Percentiles rank a stretch among this genome's conserved stretches.
Evolutionary conservation across 2,113 vertebrate genomes (phyloP).

Genomic region (Laterallus jamaicensis): DNA sequence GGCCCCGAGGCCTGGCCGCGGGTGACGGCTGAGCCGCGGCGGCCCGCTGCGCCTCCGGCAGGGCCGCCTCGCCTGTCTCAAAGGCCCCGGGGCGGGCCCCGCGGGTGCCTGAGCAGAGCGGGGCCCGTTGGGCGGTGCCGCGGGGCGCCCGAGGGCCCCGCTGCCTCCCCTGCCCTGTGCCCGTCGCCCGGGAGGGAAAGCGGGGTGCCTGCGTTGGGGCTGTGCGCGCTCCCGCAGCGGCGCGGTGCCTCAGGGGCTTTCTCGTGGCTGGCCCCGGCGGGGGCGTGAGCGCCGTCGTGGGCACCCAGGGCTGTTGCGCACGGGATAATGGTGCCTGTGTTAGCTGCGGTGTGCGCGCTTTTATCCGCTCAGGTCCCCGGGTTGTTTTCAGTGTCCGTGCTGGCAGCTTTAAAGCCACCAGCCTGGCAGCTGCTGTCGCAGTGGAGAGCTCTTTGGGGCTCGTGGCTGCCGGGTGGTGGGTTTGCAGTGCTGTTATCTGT

Average conservation of each 20-base stretch:
- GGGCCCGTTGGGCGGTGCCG: neutral
- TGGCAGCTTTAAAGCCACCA: neutral
- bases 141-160: neutral
- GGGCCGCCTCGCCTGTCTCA: neutral
- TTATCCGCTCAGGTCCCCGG: neutral
- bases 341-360: rapidly evolving
- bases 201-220: neutral
- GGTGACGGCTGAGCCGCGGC: neutral
- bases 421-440: neutral
- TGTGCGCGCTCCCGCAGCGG: rapidly evolving
- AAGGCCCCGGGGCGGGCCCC: neutral
- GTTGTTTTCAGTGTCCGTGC: rapidly evolving
- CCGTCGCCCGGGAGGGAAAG: rapidly evolving
- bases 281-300: neutral
- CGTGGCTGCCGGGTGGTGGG: rapidly evolving
- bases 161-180: neutral
- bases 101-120: neutral
- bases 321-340: neutral
- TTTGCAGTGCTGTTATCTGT: neutral
- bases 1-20: neutral
- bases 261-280: neutral
- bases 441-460: neutral
- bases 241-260: neutral
- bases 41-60: neutral
- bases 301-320: no score